These are phyloP conservation scores for Bombylius discolor DNA, from an alignment of 2,888 invertebrate species.

Conservation along the genomic window DNA sequence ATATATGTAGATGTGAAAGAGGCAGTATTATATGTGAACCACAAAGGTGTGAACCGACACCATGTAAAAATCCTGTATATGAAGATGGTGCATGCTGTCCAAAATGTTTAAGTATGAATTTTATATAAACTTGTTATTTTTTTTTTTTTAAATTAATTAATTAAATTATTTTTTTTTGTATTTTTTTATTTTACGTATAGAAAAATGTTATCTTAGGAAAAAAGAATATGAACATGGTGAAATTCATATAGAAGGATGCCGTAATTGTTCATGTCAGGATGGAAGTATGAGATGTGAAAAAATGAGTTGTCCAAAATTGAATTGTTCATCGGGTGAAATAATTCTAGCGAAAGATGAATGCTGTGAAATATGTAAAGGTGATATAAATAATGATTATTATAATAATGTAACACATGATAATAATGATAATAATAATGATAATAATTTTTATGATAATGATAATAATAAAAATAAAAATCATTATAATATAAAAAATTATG, in stretches of 20 bases:
- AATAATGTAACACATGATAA: conserved; percentile 1
- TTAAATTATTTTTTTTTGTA: neutral
- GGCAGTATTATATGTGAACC: conserved; percentile 74
- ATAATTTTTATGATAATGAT: neutral
- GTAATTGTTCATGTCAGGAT: conserved; percentile 70
- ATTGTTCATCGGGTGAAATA: conserved; percentile 63
- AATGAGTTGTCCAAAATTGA: conserved; percentile 60
- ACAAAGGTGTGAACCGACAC: conserved; percentile 61
- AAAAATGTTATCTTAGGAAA: conserved; percentile 55
- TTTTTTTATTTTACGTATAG: conserved; percentile 37
- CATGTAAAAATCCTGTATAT: conserved; percentile 69
- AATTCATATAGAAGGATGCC: conserved; percentile 55
- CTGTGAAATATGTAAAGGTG: conserved; percentile 82
- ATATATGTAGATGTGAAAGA: conserved; percentile 81
- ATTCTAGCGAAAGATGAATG: conserved; percentile 74
- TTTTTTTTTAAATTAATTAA: neutral
- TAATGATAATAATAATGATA: neutral
- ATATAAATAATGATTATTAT: conserved; percentile 3
- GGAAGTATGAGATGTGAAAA: conserved; percentile 69
- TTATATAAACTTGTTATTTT: neutral
- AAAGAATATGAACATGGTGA: conserved; percentile 71
- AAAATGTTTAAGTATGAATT: conserved; percentile 66
- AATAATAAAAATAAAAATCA: neutral
- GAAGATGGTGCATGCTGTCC: conserved; percentile 74
- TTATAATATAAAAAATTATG: neutral